Base-by-base conservation (phyloP, 92 coral and sea anemone species). In the Epizoanthus illoricatus region DNA sequence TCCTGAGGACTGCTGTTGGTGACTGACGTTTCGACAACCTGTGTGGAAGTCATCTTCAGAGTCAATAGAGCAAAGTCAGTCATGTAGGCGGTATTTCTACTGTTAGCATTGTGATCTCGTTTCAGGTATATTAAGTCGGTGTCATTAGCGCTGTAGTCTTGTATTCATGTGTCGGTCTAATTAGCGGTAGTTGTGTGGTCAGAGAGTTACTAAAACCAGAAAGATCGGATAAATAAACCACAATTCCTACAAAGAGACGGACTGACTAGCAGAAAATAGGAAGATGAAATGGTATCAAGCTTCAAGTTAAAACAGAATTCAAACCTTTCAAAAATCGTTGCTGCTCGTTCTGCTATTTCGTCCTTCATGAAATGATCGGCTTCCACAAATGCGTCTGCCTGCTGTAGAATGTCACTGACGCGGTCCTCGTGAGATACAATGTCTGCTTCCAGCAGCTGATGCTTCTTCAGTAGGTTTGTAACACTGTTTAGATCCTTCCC, bases 341-440 rank as follows among this genome's bases (percentile, higher is more conserved):
- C 87, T 15, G 98, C 98, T 72, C 92, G 87, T 81, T 88, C 94
- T 20, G 86, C 92, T 71, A 95, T 95, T 80, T 95, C 98, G 16
- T 93, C 94, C 74, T 93, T 93, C 89, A 90, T 89, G 65, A 93
- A 95, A 82, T 95, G 98, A 60, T 83, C 94, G 0, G 94, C 93
- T 61, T 91, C 96, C 4, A 88, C 93, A 81, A 93, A 93, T 28
- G 89, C 98, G n/a, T 89, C 91, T 7, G 97, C 94, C 69, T 93
- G 97, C 49, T 86, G 78, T 45, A 92, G 76, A 28, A 93, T 89
- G 19, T 89, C 94, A 7, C 85, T 90, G 33, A 95, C 94, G 18
- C 98, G 90, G 9, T 91, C 98, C 74, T 94, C 96, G 65, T 90
- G 98, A 7, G 88, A 80, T 43, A 86, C 71, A 18, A 93, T 88